These are phyloP conservation scores for Aphelinus certus DNA, from an alignment of 1,140 invertebrate species.

Conservation along the genomic window DNA sequence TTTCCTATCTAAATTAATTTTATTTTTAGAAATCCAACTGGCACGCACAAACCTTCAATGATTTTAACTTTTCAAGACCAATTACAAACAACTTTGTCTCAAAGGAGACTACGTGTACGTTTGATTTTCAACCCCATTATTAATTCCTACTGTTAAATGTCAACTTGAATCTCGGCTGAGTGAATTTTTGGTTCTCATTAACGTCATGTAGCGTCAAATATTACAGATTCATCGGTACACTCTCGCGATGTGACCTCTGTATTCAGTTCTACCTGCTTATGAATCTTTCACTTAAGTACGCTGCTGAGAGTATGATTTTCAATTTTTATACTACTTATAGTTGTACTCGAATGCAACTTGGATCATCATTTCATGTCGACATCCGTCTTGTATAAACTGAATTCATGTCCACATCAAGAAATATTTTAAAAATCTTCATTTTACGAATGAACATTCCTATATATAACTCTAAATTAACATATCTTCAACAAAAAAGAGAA, in stretches of 20 bases:
- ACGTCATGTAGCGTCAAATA: neutral
- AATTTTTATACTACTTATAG: conserved; percentile 47
- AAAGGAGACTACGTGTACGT: neutral
- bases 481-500: conserved; percentile 58
- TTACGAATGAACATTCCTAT: conserved; percentile 53
- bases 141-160: too few species aligned
- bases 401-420: conserved; percentile 12
- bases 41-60: conserved; percentile 19
- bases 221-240: neutral
- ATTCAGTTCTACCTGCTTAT: conserved; percentile 5
- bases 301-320: conserved; percentile 52
- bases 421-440: conserved; percentile 16
- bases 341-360: conserved; percentile 61
- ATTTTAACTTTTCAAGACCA: conserved; percentile 20
- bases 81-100: conserved; percentile 16
- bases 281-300: conserved; percentile 53
- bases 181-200: too few species aligned
- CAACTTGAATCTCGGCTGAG: too few species aligned
- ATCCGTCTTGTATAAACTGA: neutral
- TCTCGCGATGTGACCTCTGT: neutral
- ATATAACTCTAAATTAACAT: conserved; percentile 62
- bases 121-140: too few species aligned
- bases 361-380: conserved; percentile 44
- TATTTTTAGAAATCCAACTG: conserved; percentile 25
- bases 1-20: conserved; percentile 22